Percentiles rank a stretch among this genome's conserved stretches.
Evolutionary conservation across 53 echinoderm and acorn worm genomes (phyloP).

Genomic region (Henricia sp.): DNA sequence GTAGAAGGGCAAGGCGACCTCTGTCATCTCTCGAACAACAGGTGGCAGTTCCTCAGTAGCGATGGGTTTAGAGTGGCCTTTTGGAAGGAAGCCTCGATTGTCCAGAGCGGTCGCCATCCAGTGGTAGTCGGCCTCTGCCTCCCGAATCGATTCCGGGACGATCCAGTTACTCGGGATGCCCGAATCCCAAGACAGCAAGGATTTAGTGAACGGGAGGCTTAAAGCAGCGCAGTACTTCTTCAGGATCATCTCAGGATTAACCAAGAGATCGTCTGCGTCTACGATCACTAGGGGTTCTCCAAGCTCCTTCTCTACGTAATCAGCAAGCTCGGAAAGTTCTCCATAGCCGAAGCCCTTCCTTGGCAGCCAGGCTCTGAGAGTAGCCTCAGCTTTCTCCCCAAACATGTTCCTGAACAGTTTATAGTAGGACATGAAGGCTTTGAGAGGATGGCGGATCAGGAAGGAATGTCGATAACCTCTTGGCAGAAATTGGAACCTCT

Average conservation of each 20-base stretch:
- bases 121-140: slow-evolving; percentile 32
- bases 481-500: slow-evolving; percentile 36
- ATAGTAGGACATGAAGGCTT: slow-evolving; percentile 22
- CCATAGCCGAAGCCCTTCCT: slow-evolving; percentile 39
- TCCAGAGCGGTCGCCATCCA: slow-evolving; percentile 35
- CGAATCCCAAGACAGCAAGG: slow-evolving; percentile 41
- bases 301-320: slow-evolving; percentile 37
- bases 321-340: slow-evolving; percentile 39
- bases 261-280: slow-evolving; percentile 47
- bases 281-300: slow-evolving; percentile 21
- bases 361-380: slow-evolving; percentile 10
- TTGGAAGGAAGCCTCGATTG: not conserved
- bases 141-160: slow-evolving; percentile 14
- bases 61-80: not conserved
- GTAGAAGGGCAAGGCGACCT: too few species aligned
- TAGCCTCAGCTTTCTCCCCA: not conserved
- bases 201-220: slow-evolving; percentile 11
- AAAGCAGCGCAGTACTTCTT: slow-evolving; percentile 33
- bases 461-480: slow-evolving; percentile 53
- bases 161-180: slow-evolving; percentile 27
- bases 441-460: slow-evolving; percentile 45
- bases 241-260: slow-evolving; percentile 17
- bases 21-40: slow-evolving; percentile 20
- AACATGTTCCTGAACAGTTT: slow-evolving; percentile 35
- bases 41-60: not conserved